Evolutionary conservation across 2,113 vertebrate species (phyloP), one percentile per base, ranked within the genome.

Genomic region (Eira barbara): DNA sequence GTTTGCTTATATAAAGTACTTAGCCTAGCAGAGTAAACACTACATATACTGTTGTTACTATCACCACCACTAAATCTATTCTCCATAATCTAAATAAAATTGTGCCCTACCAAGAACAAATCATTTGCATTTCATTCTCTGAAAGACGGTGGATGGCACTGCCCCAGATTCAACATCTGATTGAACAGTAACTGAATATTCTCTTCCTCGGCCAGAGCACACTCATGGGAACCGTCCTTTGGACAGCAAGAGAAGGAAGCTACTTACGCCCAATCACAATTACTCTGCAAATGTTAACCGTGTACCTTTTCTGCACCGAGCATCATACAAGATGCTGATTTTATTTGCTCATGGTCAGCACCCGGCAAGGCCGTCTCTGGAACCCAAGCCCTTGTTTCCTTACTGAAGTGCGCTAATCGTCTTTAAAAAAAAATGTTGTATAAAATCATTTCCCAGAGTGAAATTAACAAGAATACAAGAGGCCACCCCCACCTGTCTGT

Each of bases 21-120:
- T 52, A 71, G 74, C 45, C 52, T 82, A 27, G 23, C 13, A 63
- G 1, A 69, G 36, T 55, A 92, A 93, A 91, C 8, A 65, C 20
- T 52, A 79, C 17, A 3, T 80, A 78, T 45, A 17, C 21, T 87
- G 36, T 84, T 88, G 55, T 89, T 29, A 87, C 31, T 55, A 78
- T 17, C 67, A 69, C 49, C 29, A 55, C 55, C 5, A 27, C 91
- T 76, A 78, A 94, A 55, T 90, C 85, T 93, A 65, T 88, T 88
- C 71, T 97, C 47, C 74, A 71, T 23, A 94, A 59, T 81, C 42
- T 85, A 92, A 59, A 88, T 81, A 95, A 94, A 95, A 94, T 90
- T 11, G 6, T 7, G 69, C n/a, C 12, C 15, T 7, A 3, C 7
- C 47, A 47, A 20, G 36, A 13, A 63, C 18, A 84, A 96, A 65